A percentile compares a stretch with the other conserved stretches of the same genome.
phyloP scores from a whole-genome alignment of 2,113 vertebrate genomes.

The Ochotona princeps region DNA sequence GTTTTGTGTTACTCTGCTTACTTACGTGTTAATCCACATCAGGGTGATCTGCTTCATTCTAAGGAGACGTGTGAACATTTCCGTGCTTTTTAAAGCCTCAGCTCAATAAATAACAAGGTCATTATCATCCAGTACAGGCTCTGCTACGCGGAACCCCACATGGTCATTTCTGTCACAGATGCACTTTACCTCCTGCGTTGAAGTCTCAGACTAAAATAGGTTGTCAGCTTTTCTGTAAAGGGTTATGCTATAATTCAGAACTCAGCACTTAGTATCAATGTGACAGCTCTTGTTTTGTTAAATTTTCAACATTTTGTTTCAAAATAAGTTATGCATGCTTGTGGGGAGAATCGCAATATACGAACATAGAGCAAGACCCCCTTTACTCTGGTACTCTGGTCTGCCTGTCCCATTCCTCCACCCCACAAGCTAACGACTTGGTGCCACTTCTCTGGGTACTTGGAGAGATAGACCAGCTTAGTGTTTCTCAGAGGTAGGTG shows the following conservation, averaged over 20 bases:
- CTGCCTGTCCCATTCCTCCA: background rate
- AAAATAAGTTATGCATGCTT: background rate
- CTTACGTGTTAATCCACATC: background rate
- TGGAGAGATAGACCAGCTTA: too few species aligned
- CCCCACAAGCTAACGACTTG: background rate
- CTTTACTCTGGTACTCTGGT: background rate
- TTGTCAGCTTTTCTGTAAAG: background rate
- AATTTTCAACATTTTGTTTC: background rate
- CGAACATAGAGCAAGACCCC: background rate
- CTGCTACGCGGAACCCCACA: background rate
- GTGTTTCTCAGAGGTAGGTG: too few species aligned
- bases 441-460: too few species aligned
- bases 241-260: background rate
- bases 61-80: background rate
- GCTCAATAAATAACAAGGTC: slow-evolving; percentile 34
- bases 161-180: background rate
- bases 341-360: background rate
- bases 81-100: slow-evolving; percentile 19
- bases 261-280: background rate
- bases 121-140: slow-evolving; percentile 16
- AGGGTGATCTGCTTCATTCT: background rate
- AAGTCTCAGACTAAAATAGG: background rate
- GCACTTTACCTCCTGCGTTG: background rate
- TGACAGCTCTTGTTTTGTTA: background rate
- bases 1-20: slow-evolving; percentile 2